These are phyloP conservation scores for Drosophila virilis DNA, from an alignment of 1,140 invertebrate genomes.

Conservation along the genomic window DNA sequence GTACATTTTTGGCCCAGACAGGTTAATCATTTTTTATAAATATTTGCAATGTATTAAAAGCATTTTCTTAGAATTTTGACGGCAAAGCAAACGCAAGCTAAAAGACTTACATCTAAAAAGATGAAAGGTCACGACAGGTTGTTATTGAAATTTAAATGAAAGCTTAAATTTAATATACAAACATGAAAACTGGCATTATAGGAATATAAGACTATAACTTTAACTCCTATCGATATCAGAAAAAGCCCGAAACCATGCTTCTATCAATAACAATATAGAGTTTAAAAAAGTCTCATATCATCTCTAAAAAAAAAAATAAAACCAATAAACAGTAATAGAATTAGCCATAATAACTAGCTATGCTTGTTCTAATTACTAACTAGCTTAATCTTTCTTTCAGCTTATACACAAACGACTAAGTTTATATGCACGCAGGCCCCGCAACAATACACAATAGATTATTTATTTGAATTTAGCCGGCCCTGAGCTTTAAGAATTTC, in stretches of 20 bases:
- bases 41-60: slow-evolving; percentile 10
- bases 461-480: slow-evolving; percentile 1
- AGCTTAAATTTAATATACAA: too few species aligned
- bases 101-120: neutral
- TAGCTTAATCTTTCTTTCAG: neutral
- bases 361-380: too few species aligned
- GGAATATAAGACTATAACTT: too few species aligned
- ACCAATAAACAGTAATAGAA: too few species aligned
- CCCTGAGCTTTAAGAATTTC: slow-evolving; percentile 13
- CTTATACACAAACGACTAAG: neutral
- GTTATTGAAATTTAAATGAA: neutral
- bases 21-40: slow-evolving; percentile 3
- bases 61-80: neutral
- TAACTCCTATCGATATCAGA: too few species aligned
- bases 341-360: too few species aligned
- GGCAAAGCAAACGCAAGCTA: neutral
- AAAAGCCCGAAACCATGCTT: too few species aligned
- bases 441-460: neutral
- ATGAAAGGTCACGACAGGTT: neutral
- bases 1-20: neutral
- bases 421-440: neutral
- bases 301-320: too few species aligned
- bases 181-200: too few species aligned
- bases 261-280: too few species aligned
- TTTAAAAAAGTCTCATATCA: too few species aligned